phyloP scores from a whole-genome alignment of 2,888 invertebrate genomes.

The Prostheceraeus crozeri region DNA sequence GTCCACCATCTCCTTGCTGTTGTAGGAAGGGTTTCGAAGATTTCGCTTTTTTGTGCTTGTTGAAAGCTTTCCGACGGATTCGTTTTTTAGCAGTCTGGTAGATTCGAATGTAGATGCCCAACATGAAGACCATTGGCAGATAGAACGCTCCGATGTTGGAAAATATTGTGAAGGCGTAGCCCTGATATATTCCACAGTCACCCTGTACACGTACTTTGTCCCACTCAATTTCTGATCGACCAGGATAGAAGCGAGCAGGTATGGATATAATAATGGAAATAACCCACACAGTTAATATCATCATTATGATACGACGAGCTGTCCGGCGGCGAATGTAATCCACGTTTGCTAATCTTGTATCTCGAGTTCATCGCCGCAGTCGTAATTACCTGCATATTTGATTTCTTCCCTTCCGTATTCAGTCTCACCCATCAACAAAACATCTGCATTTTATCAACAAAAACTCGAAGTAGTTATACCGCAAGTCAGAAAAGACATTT shows the following conservation, averaged over 20 bases:
- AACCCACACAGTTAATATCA: conserved; percentile 85
- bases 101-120: conserved; percentile 92
- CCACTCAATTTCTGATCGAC: too few relatives aligned
- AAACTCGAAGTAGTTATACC: too few relatives aligned
- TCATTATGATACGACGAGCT: conserved; percentile 67
- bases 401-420: too few relatives aligned
- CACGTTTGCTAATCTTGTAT: conserved; percentile 87
- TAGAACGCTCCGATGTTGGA: conserved; percentile 95
- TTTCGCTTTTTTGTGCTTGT: too few relatives aligned
- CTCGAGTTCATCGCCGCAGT: too few relatives aligned
- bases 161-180: conserved; percentile 76
- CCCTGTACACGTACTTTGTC: conserved; percentile 43
- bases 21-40: too few relatives aligned
- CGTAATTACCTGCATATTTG: too few relatives aligned
- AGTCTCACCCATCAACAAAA: too few relatives aligned
- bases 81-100: conserved; percentile 78
- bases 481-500: too few relatives aligned
- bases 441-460: too few relatives aligned
- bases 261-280: conserved; percentile 83
- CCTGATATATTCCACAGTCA: conserved; percentile 84
- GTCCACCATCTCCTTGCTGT: conserved; percentile 79
- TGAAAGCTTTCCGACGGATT: conserved; percentile 62
- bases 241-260: conserved; percentile 73
- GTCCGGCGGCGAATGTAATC: conserved; percentile 89
- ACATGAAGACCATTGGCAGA: conserved; percentile 83